Evolutionary conservation across 2,113 vertebrate species (phyloP).

Genomic region (Apteryx mantelli): DNA sequence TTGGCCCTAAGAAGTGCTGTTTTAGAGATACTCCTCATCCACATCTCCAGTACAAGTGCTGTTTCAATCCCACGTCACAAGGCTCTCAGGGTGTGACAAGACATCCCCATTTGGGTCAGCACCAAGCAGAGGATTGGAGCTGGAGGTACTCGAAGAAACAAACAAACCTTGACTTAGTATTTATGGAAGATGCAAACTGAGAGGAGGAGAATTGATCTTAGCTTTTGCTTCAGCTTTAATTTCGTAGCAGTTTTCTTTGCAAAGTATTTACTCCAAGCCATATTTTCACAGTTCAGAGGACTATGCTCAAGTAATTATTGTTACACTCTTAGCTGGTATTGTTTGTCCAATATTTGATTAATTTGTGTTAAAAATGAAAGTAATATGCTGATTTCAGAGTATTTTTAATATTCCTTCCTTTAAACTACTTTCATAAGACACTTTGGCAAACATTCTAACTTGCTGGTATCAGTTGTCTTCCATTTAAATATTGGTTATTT

Average conservation of each 20-base stretch:
- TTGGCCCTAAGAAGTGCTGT: background rate
- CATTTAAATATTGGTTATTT: background rate
- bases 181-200: background rate
- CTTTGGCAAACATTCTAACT: background rate
- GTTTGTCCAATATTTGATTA: background rate
- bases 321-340: background rate
- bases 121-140: background rate
- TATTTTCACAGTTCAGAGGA: background rate
- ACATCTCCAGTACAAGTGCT: background rate
- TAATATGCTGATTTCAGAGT: background rate
- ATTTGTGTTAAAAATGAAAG: background rate
- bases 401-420: background rate
- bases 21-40: background rate
- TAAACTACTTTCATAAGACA: background rate
- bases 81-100: background rate
- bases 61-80: fast-evolving
- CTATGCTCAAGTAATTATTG: background rate
- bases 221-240: background rate
- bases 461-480: background rate
- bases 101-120: background rate
- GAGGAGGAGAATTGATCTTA: background rate
- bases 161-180: background rate
- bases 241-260: background rate
- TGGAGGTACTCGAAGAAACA: background rate
- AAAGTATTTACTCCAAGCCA: background rate